These are phyloP conservation scores for Chalcis sispes DNA, from an alignment of 2,888 invertebrate genomes.

Conservation along the genomic window DNA sequence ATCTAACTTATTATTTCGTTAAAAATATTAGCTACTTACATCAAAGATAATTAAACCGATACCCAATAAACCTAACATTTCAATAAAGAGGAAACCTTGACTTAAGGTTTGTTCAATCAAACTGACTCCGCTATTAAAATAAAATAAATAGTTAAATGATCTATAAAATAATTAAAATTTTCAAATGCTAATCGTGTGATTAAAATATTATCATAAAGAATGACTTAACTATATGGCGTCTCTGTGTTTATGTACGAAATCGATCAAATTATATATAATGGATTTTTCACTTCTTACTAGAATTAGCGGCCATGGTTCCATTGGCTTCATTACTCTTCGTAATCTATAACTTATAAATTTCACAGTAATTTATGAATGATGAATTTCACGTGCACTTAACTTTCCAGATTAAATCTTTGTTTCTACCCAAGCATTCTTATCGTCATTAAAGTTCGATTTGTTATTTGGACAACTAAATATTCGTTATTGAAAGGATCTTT, in stretches of 20 bases:
- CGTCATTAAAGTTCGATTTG: too few relatives aligned
- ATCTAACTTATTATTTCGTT: not conserved
- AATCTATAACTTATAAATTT: slow-evolving; percentile 11
- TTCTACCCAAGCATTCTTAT: too few relatives aligned
- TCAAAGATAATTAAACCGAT: slow-evolving; percentile 9
- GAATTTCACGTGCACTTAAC: too few relatives aligned
- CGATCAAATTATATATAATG: slow-evolving; percentile 1
- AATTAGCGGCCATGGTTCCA: not conserved
- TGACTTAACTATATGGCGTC: slow-evolving; percentile 4
- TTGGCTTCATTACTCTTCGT: not conserved
- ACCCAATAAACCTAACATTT: not conserved
- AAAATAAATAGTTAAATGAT: not conserved
- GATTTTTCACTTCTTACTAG: not conserved
- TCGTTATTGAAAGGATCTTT: too few relatives aligned
- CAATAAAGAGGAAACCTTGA: slow-evolving; percentile 6
- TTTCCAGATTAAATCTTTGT: too few relatives aligned
- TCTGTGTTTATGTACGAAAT: slow-evolving; percentile 1
- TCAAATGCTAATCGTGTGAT: not conserved
- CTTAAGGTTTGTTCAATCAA: slow-evolving; percentile 20
- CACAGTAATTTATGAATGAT: too few relatives aligned
- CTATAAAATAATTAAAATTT: not conserved
- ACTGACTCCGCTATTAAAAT: not conserved
- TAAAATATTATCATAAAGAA: too few relatives aligned
- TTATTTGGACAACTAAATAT: too few relatives aligned
- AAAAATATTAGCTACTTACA: not conserved